These are phyloP conservation scores for Daktulosphaira vitifoliae DNA, from an alignment of 1,140 invertebrate genomes.

Conservation along the genomic window DNA sequence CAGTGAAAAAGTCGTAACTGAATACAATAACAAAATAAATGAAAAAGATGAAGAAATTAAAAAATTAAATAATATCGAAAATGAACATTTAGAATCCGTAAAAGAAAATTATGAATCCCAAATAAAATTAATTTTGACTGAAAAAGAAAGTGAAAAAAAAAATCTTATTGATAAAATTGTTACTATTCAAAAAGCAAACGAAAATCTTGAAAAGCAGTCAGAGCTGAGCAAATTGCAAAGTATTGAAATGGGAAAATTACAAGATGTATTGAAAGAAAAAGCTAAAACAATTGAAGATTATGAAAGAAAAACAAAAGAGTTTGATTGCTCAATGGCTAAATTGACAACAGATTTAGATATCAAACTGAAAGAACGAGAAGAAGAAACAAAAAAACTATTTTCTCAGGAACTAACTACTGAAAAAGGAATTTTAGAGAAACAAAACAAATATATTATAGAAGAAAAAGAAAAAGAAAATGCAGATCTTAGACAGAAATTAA, in stretches of 20 bases:
- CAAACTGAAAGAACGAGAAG: background rate
- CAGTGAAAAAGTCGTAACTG: background rate
- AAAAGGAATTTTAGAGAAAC: conserved; percentile 2
- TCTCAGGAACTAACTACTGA: background rate
- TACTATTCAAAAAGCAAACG: background rate
- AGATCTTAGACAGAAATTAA: background rate
- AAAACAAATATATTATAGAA: background rate
- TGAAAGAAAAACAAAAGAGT: background rate
- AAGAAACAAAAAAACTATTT: background rate
- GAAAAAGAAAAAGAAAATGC: conserved; percentile 9
- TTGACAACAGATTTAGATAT: background rate
- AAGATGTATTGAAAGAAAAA: background rate
- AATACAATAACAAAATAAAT: background rate
- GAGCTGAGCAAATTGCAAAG: background rate
- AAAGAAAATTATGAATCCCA: background rate
- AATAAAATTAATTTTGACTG: background rate
- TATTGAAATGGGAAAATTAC: background rate
- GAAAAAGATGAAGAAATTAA: conserved; percentile 21
- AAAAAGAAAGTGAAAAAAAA: conserved; percentile 2
- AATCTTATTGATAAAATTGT: background rate
- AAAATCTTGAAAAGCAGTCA: background rate
- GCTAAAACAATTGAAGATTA: background rate
- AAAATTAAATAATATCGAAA: background rate
- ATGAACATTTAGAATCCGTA: background rate
- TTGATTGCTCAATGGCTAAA: background rate